phyloP scores from a whole-genome alignment of 1,140 invertebrate genomes.

The Temnothorax longispinosus region DNA sequence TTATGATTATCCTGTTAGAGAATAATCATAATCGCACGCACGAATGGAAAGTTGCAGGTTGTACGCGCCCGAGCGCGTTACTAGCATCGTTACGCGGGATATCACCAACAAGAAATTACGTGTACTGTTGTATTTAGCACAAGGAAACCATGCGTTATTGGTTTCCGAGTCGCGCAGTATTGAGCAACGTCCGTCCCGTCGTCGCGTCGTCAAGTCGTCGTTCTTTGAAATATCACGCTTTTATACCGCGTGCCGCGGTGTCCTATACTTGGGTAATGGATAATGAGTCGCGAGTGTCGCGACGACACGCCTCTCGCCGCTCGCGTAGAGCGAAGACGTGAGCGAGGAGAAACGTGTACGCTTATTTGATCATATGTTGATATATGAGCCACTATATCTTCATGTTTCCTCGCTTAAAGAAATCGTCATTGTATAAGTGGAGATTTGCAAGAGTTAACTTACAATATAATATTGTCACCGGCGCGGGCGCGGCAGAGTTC shows the following conservation, averaged over 20 bases:
- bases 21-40: neutral
- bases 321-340: neutral
- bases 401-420: neutral
- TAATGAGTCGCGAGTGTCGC: slow-evolving; percentile 19
- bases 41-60: neutral
- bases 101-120: slow-evolving; percentile 21
- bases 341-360: neutral
- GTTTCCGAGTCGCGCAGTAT: slow-evolving; percentile 28
- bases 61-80: no score
- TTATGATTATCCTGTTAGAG: neutral
- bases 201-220: neutral
- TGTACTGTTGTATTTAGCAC: slow-evolving; percentile 26
- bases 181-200: slow-evolving; percentile 38
- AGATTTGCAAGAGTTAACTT: no score
- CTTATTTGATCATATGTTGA: neutral
- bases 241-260: neutral
- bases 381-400: neutral
- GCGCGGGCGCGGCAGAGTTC: no score
- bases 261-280: neutral
- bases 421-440: no score
- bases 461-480: no score
- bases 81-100: neutral
- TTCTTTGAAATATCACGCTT: slow-evolving; percentile 21
- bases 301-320: neutral
- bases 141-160: slow-evolving; percentile 36